Evolutionary conservation across 2,113 vertebrate species (phyloP), one percentile per base, ranked within the genome.

Genomic region (Hippocampus guttulatus): DNA sequence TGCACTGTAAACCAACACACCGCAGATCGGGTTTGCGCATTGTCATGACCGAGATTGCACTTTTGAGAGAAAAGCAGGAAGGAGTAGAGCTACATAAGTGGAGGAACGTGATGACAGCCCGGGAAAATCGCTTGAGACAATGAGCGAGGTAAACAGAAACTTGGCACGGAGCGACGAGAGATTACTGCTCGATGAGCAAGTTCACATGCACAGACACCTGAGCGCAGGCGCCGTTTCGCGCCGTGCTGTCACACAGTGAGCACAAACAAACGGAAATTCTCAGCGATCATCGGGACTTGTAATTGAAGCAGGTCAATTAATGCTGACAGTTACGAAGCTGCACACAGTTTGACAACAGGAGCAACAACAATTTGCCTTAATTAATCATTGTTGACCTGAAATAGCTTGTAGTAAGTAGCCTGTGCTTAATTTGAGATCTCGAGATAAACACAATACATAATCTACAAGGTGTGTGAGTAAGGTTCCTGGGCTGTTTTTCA

Each of bases 81-180:
- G 86, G 81, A 87, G 90, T 38, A 38, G 33, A 38, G 33, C 33
- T 38, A 6, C 33, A 38, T 38, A 6, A 33, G 33, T 38, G 33
- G 33, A 38, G 33, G 33, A 87, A 88, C 87, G 84, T 85, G 79
- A 81, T 81, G 87, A 90, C 84, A 81, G 76, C 67, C 63, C 65
- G 21, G 71, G 77, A 81, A 84, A 82, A 86, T 84, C 82, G 45
- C 81, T 76, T 81, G 81, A 81, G 74, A 76, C 23, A 64, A 80
- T 84, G 75, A 83, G 51, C 51, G 81, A 67, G 38, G 87, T 90
- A 92, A 92, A 92, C 90, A 91, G 92, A 93, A 92, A 93, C 91
- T 88, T 91, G 91, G 90, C 88, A 83, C 69, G 67, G 73, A 75
- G 63, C 21, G 54, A 69, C 40, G 76, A 78, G 73, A 84, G 86